A percentile compares a stretch with the other conserved stretches of the same genome.
Evolutionary conservation across 2,888 invertebrate species (phyloP).

Genomic region (Kryphioiulus occultus): DNA sequence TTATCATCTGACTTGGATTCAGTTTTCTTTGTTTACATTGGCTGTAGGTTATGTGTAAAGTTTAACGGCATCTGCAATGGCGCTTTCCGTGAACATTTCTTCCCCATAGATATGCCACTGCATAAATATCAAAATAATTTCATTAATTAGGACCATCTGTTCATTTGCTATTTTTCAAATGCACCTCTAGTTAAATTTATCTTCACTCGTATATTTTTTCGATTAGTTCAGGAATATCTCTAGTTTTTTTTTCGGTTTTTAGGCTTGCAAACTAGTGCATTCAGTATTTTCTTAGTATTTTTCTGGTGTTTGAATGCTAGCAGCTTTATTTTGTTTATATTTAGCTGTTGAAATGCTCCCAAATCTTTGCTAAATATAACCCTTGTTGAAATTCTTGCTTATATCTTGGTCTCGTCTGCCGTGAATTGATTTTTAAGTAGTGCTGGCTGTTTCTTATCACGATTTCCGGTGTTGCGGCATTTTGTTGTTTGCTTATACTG

Average conservation of each 20-base stretch:
- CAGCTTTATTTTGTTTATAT: background rate
- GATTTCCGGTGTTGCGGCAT: background rate
- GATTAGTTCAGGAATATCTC: no score
- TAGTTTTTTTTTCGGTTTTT: background rate
- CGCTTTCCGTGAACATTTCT: background rate
- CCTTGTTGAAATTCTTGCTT: slow-evolving; percentile 9
- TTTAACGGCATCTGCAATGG: background rate
- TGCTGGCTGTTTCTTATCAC: background rate
- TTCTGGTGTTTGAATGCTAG: background rate
- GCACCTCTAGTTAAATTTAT: no score
- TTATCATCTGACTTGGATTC: background rate
- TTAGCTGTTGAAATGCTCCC: slow-evolving; percentile 12
- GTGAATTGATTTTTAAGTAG: slow-evolving; percentile 11
- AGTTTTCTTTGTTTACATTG: background rate
- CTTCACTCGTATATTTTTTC: no score
- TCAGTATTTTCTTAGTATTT: background rate
- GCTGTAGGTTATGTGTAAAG: no score
- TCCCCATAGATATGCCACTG: background rate
- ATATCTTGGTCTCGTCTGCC: background rate
- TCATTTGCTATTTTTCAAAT: no score
- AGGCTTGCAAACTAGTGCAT: background rate
- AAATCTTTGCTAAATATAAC: background rate
- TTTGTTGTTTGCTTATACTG: background rate
- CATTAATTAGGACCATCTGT: no score
- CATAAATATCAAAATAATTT: no score